Evolutionary conservation across 2,113 vertebrate genomes (phyloP), one percentile per base, ranked within the genome.

Genomic region (Oncorhynchus keta): DNA sequence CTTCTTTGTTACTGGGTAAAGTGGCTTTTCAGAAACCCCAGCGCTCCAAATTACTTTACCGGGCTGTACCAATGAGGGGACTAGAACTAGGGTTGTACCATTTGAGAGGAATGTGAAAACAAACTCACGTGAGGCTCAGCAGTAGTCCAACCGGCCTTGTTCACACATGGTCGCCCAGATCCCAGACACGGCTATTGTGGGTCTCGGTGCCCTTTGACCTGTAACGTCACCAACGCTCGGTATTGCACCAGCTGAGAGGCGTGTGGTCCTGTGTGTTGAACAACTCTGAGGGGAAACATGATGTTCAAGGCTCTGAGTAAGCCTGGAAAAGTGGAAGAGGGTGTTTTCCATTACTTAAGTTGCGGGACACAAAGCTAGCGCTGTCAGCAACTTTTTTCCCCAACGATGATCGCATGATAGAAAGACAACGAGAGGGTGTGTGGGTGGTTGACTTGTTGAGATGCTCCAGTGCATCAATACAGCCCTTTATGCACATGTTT

Each of bases 151-250:
- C 45, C 39, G n/a, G 73, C 11, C 22, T 48, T 76, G 80, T 78
- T 85, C 80, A 76, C 49, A 66, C 74, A 77, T 45, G 39, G 39
- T 45, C 39, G 2, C 9, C 9, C 9, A 11, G 39, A 68, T 24
- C 59, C 78, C 55, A 69, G 70, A 74, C 30, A 57, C 8, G 28
- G 70, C 68, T 80, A 76, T 77, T 72, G 79, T 70, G 35, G 49
- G 8, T 68, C 65, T 20, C 32, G 39, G 59, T 62, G 59, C 59
- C 70, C 55, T 69, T 49, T 74, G 78, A 76, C 75, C 75, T 26
- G 51, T 86, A 77, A 79, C 64, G 61, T 70, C 79, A 83, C 59
- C 65, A 12, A 49, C 57, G 61, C 3, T 28, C 35, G 49, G 28
- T 62, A 73, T 22, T 28, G 26, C 30, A 24, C 24, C 66, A 39